Conservation (phyloP, 2,797 vertebrate species). For the Xenentodon cancila region DNA sequence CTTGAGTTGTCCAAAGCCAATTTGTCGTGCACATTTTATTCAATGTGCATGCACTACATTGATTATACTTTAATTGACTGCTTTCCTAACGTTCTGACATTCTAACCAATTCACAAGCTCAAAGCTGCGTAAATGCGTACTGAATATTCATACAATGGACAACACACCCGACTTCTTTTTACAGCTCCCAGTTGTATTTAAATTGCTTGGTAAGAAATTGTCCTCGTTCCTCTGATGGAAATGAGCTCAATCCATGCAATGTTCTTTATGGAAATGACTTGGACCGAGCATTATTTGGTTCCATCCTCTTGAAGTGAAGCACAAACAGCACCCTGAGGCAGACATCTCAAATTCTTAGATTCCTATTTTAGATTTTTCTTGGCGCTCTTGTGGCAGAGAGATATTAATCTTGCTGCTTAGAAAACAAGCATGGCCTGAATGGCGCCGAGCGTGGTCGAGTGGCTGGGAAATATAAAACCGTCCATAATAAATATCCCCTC, state of each 20-base stretch:
- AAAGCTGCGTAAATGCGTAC: slow-evolving; percentile 52
- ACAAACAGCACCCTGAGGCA: slow-evolving; percentile 37
- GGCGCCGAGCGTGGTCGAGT: slow-evolving; percentile 36
- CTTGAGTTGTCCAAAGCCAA: slow-evolving; percentile 74
- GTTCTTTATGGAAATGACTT: slow-evolving; percentile 35
- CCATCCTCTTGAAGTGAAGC: slow-evolving; percentile 51
- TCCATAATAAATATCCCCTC: slow-evolving; percentile 27
- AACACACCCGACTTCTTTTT: slow-evolving; percentile 17
- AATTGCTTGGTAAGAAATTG: slow-evolving; percentile 40
- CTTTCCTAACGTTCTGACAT: slow-evolving; percentile 55
- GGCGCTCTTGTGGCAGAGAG: slow-evolving; percentile 30
- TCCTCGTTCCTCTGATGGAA: slow-evolving; percentile 40
- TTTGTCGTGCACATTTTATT: slow-evolving; percentile 77
- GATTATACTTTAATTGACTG: slow-evolving; percentile 69
- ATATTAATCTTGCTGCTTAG: slow-evolving; percentile 55
- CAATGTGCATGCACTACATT: slow-evolving; percentile 63
- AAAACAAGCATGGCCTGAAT: slow-evolving; percentile 53
- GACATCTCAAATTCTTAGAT: slow-evolving; percentile 54
- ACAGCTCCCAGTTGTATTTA: slow-evolving; percentile 21
- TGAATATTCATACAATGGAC: slow-evolving; percentile 60
- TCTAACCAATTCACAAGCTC: slow-evolving; percentile 36
- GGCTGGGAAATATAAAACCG: slow-evolving; percentile 58
- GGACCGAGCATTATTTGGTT: slow-evolving; percentile 14
- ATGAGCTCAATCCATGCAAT: slow-evolving; percentile 28
- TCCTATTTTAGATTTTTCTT: slow-evolving; percentile 53